Percentiles rank a stretch among this genome's conserved stretches.
Conservation (phyloP, 2,113 vertebrate genomes). For the Vulpes vulpes region DNA sequence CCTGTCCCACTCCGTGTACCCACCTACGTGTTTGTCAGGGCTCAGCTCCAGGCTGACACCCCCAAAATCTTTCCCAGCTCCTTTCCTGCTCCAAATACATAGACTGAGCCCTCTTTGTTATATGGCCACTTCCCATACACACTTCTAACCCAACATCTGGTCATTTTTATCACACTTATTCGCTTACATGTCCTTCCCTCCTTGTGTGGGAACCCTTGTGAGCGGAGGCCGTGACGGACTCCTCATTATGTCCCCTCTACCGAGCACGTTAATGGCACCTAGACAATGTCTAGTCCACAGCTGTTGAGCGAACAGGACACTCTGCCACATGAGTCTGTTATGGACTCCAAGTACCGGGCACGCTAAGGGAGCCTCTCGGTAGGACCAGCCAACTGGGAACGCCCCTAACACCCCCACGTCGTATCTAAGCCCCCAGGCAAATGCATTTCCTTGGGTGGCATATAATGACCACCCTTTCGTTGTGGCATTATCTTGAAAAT, state of each 20-base stretch:
- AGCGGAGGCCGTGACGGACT: neutral
- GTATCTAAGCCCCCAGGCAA: conserved; percentile 60
- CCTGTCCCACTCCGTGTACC: neutral
- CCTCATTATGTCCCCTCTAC: neutral
- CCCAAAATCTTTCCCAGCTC: neutral
- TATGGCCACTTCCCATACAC: neutral
- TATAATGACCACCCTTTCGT: conserved; percentile 30
- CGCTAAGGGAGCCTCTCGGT: neutral
- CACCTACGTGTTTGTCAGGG: neutral
- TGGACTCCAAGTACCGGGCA: neutral
- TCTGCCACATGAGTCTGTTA: neutral
- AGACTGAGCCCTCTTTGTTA: neutral
- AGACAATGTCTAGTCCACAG: neutral
- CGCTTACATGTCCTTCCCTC: neutral
- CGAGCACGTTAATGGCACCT: neutral
- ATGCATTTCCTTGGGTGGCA: conserved; percentile 49
- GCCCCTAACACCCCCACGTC: neutral
- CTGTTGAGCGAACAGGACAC: neutral
- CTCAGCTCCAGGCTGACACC: neutral
- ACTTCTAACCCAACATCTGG: neutral
- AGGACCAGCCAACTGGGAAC: neutral
- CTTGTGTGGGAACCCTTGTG: neutral
- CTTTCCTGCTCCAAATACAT: neutral
- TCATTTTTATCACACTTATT: neutral
- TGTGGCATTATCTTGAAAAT: conserved; percentile 75